Conservation (phyloP, 1,140 invertebrate species). For the Brachystomella parvula region DNA sequence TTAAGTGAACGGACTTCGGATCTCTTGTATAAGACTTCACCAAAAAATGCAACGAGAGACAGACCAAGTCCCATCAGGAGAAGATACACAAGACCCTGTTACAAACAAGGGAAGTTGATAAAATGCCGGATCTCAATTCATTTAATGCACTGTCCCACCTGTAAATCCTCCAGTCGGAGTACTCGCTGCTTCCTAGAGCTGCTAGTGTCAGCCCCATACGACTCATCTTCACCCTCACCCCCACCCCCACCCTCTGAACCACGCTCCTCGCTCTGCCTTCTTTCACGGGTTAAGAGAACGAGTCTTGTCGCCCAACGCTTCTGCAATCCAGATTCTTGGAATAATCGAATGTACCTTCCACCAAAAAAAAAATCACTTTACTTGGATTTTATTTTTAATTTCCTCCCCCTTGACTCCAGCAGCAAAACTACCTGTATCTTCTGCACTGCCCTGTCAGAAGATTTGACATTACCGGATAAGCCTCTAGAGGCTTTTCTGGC, state of each 20-base stretch:
- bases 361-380: background rate
- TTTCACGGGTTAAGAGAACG: conserved; percentile 22
- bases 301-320: conserved; percentile 58
- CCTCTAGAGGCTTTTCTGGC: conserved; percentile 1
- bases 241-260: conserved; percentile 12
- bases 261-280: conserved; percentile 1
- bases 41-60: conserved; percentile 20
- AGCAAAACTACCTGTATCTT: too few relatives aligned
- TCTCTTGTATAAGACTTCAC: conserved; percentile 14
- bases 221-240: background rate
- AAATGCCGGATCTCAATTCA: background rate
- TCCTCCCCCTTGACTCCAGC: too few relatives aligned
- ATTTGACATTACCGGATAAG: too few relatives aligned
- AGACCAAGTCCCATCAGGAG: conserved; percentile 27
- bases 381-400: background rate
- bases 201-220: conserved; percentile 2
- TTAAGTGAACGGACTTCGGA: background rate
- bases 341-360: conserved; percentile 46
- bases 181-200: conserved; percentile 23
- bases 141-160: conserved; percentile 16
- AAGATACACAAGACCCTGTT: conserved; percentile 29
- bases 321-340: conserved; percentile 65
- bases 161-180: conserved; percentile 28
- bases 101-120: conserved; percentile 7
- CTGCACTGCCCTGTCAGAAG: too few relatives aligned